A percentile compares a stretch with the other conserved stretches of the same genome.
These are phyloP conservation scores for Drosophila antonietae DNA, from an alignment of 2,888 invertebrate genomes.

Conservation along the genomic window DNA sequence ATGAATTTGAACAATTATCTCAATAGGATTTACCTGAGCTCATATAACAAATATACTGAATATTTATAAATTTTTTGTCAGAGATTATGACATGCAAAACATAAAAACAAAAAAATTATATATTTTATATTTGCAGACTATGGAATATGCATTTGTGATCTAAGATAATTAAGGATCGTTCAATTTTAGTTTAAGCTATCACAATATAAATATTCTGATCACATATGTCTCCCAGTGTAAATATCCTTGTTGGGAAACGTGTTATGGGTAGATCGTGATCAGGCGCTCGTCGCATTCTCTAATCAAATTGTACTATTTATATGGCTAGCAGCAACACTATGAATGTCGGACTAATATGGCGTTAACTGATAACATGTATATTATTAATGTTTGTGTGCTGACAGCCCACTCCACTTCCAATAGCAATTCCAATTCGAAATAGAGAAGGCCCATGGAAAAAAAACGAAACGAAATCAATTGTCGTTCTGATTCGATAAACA, in stretches of 20 bases:
- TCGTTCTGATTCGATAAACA: constrained; percentile 82
- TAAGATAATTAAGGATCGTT: not conserved
- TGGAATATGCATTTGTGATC: not conserved
- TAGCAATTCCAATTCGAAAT: constrained; percentile 24
- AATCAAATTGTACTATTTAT: constrained; percentile 58
- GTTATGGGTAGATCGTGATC: constrained; percentile 5
- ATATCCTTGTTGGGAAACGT: constrained; percentile 31
- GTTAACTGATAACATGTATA: constrained; percentile 71
- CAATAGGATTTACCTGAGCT: not conserved
- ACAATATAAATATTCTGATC: too few species aligned
- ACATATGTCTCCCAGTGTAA: too few species aligned
- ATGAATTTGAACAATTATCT: too few species aligned
- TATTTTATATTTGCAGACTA: not conserved
- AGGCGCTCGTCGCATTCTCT: constrained; percentile 24
- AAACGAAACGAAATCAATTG: constrained; percentile 52
- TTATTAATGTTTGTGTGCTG: constrained; percentile 64
- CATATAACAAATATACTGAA: not conserved
- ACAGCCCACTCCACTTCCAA: constrained; percentile 48
- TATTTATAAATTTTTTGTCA: not conserved
- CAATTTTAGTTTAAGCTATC: too few species aligned
- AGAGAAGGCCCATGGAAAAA: constrained; percentile 18
- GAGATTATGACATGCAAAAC: not conserved
- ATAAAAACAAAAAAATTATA: not conserved
- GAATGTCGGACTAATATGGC: constrained; percentile 70
- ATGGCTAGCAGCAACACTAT: constrained; percentile 37